Conservation (phyloP, 2,113 vertebrate genomes). For the Lepus europaeus region DNA sequence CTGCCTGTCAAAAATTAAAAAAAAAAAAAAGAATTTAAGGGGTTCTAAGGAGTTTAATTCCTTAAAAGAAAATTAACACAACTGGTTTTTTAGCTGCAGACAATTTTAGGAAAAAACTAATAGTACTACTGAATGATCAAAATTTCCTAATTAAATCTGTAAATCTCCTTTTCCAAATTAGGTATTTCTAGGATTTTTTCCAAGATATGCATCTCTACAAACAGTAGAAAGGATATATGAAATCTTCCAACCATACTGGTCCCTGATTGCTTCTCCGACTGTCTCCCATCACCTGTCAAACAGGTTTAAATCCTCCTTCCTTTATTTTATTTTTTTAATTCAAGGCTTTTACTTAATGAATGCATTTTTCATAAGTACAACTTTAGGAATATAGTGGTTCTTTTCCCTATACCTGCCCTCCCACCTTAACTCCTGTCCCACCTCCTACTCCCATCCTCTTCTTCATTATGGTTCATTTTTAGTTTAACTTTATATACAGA, state of each 20-base stretch:
- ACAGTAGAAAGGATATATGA: neutral
- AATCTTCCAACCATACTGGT: neutral
- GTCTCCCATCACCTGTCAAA: neutral
- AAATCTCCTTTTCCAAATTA: slow-evolving; percentile 26
- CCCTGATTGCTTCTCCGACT: neutral
- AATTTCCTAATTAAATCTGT: neutral
- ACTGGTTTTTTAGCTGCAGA: slow-evolving; percentile 68
- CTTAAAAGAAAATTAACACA: slow-evolving; percentile 77
- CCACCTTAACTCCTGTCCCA: no score
- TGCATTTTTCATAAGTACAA: no score
- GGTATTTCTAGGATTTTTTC: slow-evolving; percentile 11
- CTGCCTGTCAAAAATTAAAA: no score
- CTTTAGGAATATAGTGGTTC: no score
- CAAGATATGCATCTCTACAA: slow-evolving; percentile 25
- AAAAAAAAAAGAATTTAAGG: slow-evolving; percentile 72
- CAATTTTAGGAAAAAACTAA: slow-evolving; percentile 9
- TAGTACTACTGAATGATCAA: neutral
- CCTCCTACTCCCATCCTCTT: no score
- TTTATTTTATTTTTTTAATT: neutral
- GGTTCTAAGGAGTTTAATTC: slow-evolving; percentile 71
- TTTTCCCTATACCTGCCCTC: no score
- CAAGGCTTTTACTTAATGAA: no score
- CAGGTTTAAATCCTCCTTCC: neutral
- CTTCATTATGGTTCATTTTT: no score
- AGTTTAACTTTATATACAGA: no score